Evolutionary conservation across 2,113 vertebrate genomes (phyloP).

Genomic region (Paratilapia polleni): DNA sequence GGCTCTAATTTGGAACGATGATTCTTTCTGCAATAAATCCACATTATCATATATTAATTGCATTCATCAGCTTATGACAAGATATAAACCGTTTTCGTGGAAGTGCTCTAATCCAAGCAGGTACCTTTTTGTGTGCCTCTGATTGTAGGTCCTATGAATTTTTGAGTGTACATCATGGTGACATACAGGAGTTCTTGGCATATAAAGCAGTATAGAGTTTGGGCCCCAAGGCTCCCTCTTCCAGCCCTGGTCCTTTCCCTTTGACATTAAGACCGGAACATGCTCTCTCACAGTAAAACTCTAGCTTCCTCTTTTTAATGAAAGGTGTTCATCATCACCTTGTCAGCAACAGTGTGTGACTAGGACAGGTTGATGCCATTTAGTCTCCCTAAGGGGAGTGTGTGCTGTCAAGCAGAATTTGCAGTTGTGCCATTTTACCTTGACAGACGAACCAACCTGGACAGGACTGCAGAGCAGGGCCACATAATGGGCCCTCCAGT

Average conservation of each 20-base stretch:
- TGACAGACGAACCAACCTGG: conserved; percentile 57
- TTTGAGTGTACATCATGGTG: conserved; percentile 25
- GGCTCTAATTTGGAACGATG: not conserved
- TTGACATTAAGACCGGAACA: conserved; percentile 64
- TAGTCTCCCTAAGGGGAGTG: conserved; percentile 62
- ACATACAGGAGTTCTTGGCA: conserved; percentile 25
- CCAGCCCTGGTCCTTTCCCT: not conserved
- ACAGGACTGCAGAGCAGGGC: conserved; percentile 39
- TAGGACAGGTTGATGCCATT: conserved; percentile 71
- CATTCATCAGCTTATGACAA: conserved; percentile 30
- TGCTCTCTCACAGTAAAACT: conserved; percentile 50
- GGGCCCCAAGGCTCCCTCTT: conserved; percentile 14
- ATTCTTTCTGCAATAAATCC: conserved; percentile 5
- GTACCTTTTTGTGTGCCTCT: not conserved
- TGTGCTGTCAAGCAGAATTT: conserved; percentile 67
- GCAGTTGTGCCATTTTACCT: conserved; percentile 63
- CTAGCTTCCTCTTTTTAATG: conserved; percentile 68
- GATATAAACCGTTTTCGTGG: not conserved
- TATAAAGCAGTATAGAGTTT: conserved; percentile 34
- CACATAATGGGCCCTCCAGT: conserved; percentile 61
- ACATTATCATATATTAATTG: conserved; percentile 11
- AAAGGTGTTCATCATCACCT: conserved; percentile 80
- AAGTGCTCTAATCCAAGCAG: not conserved
- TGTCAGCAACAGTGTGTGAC: conserved; percentile 73
- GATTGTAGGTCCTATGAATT: conserved; percentile 22